A percentile compares a stretch with the other conserved stretches of the same genome.
These are phyloP conservation scores for Petrosia ficiformis DNA, from an alignment of 37 sponge, comb jelly and placozoan genomes.

Conservation along the genomic window DNA sequence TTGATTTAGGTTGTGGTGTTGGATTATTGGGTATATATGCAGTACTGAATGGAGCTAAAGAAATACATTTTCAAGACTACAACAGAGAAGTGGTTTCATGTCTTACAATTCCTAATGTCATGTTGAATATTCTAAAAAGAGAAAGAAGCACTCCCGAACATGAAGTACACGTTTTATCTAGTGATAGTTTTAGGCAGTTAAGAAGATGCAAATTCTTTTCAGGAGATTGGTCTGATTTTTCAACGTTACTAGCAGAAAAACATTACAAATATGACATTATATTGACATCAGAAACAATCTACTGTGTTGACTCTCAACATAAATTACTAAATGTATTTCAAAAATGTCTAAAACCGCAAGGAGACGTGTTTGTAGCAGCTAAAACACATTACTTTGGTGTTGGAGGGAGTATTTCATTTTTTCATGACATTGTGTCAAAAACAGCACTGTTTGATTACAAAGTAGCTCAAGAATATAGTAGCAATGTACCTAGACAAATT, in stretches of 20 bases:
- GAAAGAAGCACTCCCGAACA: not conserved
- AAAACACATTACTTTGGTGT: slow-evolving; percentile 95
- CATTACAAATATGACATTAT: slow-evolving; percentile 74
- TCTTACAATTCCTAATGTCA: slow-evolving; percentile 77
- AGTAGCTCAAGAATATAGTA: not conserved
- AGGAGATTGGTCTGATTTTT: slow-evolving; percentile 69
- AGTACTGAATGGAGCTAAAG: slow-evolving; percentile 45
- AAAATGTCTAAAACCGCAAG: slow-evolving; percentile 15
- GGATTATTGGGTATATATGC: slow-evolving; percentile 90
- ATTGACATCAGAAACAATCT: slow-evolving; percentile 94
- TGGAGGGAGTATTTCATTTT: slow-evolving; percentile 76
- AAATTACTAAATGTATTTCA: slow-evolving; percentile 63
- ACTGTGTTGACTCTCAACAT: slow-evolving; percentile 56
- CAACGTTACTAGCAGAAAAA: not conserved
- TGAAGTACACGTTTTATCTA: not conserved
- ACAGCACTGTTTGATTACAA: slow-evolving; percentile 26
- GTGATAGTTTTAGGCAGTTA: not conserved
- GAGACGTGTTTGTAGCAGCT: slow-evolving; percentile 80
- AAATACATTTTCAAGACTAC: slow-evolving; percentile 89
- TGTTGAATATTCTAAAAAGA: slow-evolving; percentile 26
- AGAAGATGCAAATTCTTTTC: slow-evolving; percentile 48
- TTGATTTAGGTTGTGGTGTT: slow-evolving; percentile 95
- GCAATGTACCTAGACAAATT: not conserved
- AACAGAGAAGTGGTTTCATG: slow-evolving; percentile 83
- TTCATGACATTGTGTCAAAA: slow-evolving; percentile 13